Conservation (phyloP, 1,140 invertebrate genomes). For the Pachypeltis micranthus region DNA sequence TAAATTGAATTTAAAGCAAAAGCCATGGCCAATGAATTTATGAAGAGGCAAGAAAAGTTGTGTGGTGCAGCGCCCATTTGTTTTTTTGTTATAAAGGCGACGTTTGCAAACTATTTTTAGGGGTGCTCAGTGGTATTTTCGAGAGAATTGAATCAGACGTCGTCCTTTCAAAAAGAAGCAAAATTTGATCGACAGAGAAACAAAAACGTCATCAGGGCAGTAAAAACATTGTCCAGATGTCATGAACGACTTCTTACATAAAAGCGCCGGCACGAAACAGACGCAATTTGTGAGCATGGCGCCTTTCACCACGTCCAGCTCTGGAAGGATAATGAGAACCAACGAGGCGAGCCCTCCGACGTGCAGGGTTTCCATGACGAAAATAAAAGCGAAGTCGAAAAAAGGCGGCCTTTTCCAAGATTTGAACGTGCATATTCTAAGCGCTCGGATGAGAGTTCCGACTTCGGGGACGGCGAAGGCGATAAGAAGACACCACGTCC, state of each 20-base stretch:
- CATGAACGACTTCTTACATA: conserved; percentile 47
- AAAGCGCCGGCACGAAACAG: conserved; percentile 72
- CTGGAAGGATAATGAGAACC: conserved; percentile 76
- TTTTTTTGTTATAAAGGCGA: no score
- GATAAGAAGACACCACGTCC: conserved; percentile 87
- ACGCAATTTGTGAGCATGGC: conserved; percentile 89
- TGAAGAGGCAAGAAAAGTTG: no score
- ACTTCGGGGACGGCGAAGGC: conserved; percentile 77
- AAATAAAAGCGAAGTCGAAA: conserved; percentile 41
- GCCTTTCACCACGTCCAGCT: conserved; percentile 81
- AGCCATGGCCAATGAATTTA: no score
- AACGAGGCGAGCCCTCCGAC: conserved; percentile 71
- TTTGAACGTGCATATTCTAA: conserved; percentile 83
- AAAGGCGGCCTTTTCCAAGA: conserved; percentile 29
- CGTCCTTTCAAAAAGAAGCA: no score
- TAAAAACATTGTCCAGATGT: no score
- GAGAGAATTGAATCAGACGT: no score
- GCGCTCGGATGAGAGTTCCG: conserved; percentile 68
- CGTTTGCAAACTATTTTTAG: no score
- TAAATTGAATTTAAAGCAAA: no score
- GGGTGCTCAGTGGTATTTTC: no score
- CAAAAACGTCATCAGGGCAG: no score
- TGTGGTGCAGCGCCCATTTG: no score
- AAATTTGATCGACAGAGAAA: no score
- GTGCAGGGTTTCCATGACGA: conserved; percentile 74